Evolutionary conservation across 2,113 vertebrate species (phyloP), one percentile per base, ranked within the genome.

Genomic region (Pelobates fuscus): DNA sequence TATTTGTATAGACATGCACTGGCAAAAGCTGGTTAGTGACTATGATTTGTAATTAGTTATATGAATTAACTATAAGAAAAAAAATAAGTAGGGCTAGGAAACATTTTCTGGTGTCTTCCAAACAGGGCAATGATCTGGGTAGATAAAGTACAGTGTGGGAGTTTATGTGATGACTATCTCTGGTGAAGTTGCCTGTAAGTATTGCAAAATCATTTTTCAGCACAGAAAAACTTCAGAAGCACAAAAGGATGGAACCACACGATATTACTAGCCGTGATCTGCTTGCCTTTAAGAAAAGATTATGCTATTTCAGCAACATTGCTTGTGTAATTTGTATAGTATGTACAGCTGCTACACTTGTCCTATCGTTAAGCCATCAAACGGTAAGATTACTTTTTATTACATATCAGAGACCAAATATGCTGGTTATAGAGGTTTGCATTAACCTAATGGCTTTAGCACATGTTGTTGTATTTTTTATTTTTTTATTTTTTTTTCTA

Each of bases 161-260:
- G 73, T 76, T 61, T 52, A 49, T 61, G 67, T 61, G 73, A 43
- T 67, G 20, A 60, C 62, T 43, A 7, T 65, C 15, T 65, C 62
- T 24, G 62, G 25, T 76, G 32, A 30, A 68, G 18, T 60, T 49
- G 54, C 26, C n/a, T 76, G n/a, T 49, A 44, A 58, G 52, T 57
- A 27, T 73, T 76, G 55, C 41, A 76, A 76, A 68, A 76, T n/a
- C 73, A 52, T 24, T 61, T 68, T 68, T 32, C 65, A 37, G 67
- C 54, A 52, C 64, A 49, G 23, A 73, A 64, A 64, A 64, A 44
- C 21, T 57, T 74, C 49, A 74, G 71, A 46, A 67, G 52, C 32
- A 20, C 54, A 61, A 60, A 25, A 61, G 12, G 55, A 76, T 76
- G 73, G 73, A 76, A 75, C 72, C 72, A 75, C 72, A 75, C 67